Percentiles rank a stretch among this genome's conserved stretches.
phyloP scores from a whole-genome alignment of 2,888 invertebrate species.

The Pocota personata region DNA sequence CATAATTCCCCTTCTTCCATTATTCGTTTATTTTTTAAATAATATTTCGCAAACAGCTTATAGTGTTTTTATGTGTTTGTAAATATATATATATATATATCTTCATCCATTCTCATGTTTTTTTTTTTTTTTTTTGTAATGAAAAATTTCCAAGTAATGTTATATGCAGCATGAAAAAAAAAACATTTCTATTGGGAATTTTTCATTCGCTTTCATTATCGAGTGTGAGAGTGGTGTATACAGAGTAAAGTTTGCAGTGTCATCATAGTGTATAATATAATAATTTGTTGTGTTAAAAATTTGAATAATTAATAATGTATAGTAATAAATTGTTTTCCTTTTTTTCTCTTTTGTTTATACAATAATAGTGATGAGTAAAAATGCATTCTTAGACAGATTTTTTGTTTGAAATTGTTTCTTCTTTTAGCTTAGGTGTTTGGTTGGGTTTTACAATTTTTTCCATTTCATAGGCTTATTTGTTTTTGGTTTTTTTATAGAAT shows the following conservation, averaged over 20 bases:
- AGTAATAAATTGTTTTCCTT: conserved; percentile 33
- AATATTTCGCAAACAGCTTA: conserved; percentile 60
- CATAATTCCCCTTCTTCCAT: conserved; percentile 49
- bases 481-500: conserved; percentile 17
- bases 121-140: conserved; percentile 1
- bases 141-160: conserved; percentile 62
- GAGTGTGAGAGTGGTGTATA: conserved; percentile 24
- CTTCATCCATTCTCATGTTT: conserved; percentile 14
- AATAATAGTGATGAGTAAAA: conserved; percentile 45
- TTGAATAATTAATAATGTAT: conserved; percentile 34
- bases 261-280: conserved; percentile 36
- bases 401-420: neutral
- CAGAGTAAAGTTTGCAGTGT: conserved; percentile 42
- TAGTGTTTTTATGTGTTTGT: neutral
- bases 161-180: conserved; percentile 42
- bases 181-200: conserved; percentile 49
- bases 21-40: conserved; percentile 16
- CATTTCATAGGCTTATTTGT: conserved; percentile 7
- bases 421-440: neutral
- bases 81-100: conserved; percentile 5
- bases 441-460: neutral
- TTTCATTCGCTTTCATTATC: conserved; percentile 20
- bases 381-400: conserved; percentile 11
- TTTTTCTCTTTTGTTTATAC: conserved; percentile 12
- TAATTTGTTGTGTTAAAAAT: conserved; percentile 22